Conservation (phyloP, 2,113 vertebrate genomes). For the Chrysemys picta region DNA sequence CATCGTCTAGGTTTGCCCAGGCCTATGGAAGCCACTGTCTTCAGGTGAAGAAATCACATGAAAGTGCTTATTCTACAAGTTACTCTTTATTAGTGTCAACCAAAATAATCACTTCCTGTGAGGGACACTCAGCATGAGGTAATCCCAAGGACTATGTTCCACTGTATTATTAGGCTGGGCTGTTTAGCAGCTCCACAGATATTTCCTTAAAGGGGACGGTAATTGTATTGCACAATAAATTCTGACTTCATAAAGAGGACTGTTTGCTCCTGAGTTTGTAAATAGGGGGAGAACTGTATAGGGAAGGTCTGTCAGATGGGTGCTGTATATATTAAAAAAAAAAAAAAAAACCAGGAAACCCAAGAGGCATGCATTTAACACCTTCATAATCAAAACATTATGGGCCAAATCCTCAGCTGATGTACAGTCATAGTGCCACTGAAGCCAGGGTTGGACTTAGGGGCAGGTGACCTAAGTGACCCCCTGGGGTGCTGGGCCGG, state of each 20-base stretch:
- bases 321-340: neutral
- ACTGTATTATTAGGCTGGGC: constrained; percentile 55
- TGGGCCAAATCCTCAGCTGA: neutral
- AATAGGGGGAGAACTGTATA: neutral
- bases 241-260: constrained; percentile 38
- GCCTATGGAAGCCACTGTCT: constrained; percentile 71
- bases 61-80: constrained; percentile 75
- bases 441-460: neutral
- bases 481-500: too few species aligned
- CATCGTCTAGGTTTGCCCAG: constrained; percentile 63
- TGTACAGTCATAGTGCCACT: neutral
- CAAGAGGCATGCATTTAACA: neutral
- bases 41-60: constrained; percentile 52
- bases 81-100: constrained; percentile 69
- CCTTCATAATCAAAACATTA: neutral
- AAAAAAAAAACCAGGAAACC: neutral
- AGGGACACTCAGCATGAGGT: constrained; percentile 71
- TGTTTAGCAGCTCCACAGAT: neutral
- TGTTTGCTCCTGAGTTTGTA: constrained; percentile 40
- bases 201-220: constrained; percentile 53
- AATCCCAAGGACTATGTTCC: constrained; percentile 72
- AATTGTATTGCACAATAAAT: neutral
- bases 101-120: constrained; percentile 79
- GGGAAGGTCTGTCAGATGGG: neutral
- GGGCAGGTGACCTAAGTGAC: too few species aligned